These are phyloP conservation scores for Scarus forsteni DNA, from an alignment of 2,797 vertebrate species.

Conservation along the genomic window DNA sequence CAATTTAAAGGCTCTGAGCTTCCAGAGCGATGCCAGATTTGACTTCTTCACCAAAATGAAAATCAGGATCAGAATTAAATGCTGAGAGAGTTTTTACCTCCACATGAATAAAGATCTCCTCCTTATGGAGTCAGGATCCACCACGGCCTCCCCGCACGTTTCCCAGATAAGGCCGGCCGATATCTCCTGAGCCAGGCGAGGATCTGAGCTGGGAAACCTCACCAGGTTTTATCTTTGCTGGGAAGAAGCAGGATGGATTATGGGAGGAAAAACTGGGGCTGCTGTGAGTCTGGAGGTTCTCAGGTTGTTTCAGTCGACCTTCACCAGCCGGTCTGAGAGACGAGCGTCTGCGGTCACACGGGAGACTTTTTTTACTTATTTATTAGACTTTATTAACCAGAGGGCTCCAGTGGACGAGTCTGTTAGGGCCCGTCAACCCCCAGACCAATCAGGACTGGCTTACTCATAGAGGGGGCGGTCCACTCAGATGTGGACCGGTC, in stretches of 20 bases:
- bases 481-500: too few relatives aligned
- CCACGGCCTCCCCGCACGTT: constrained; percentile 64
- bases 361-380: constrained; percentile 36
- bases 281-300: constrained; percentile 32
- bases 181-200: constrained; percentile 49
- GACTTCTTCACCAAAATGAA: constrained; percentile 29
- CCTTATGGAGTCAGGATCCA: constrained; percentile 58
- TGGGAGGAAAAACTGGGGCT: constrained; percentile 43
- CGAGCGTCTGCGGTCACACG: constrained; percentile 22
- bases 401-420: too few relatives aligned
- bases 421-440: too few relatives aligned
- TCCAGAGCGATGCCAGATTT: constrained; percentile 23
- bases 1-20: constrained; percentile 55
- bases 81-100: constrained; percentile 48
- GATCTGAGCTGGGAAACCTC: constrained; percentile 56
- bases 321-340: too few relatives aligned
- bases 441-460: too few relatives aligned
- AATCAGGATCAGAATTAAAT: constrained; percentile 36
- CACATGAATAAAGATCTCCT: constrained; percentile 64
- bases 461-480: too few relatives aligned
- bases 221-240: constrained; percentile 65
- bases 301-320: constrained; percentile 60
- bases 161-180: constrained; percentile 64
- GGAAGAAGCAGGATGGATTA: constrained; percentile 64
- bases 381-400: too few relatives aligned